Conservation (phyloP, 2,888 invertebrate species). For the Andrena marginata region DNA sequence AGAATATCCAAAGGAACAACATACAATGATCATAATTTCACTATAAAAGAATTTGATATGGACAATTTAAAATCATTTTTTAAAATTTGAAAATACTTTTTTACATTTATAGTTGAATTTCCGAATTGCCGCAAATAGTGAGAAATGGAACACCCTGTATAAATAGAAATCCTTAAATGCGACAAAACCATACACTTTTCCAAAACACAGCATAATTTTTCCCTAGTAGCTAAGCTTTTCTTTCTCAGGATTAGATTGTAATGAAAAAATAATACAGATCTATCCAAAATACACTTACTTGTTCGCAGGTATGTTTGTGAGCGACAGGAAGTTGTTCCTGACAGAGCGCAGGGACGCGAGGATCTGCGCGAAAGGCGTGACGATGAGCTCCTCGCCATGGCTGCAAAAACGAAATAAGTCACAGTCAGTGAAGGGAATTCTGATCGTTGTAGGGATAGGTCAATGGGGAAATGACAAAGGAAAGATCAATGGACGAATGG, state of each 20-base stretch:
- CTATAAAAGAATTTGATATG: no score
- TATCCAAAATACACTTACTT: slow-evolving; percentile 89
- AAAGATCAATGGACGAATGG: slow-evolving; percentile 5
- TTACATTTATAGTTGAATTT: no score
- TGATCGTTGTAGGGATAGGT: neutral
- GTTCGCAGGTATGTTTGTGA: slow-evolving; percentile 96
- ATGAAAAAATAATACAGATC: neutral
- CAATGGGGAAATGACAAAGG: neutral
- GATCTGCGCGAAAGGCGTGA: slow-evolving; percentile 99
- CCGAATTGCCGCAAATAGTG: no score
- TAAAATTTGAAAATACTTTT: neutral
- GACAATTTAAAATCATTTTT: neutral
- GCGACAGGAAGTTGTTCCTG: slow-evolving; percentile 98
- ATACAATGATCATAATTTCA: no score
- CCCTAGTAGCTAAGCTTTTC: neutral
- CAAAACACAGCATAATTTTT: no score
- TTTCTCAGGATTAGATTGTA: neutral
- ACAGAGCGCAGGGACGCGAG: slow-evolving; percentile 99
- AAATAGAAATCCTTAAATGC: no score
- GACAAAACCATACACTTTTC: no score
- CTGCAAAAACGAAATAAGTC: slow-evolving; percentile 86
- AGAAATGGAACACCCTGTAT: no score
- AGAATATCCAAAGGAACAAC: no score
- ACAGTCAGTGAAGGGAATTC: slow-evolving; percentile 2
- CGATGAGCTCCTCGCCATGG: slow-evolving; percentile 99